Percentiles rank a stretch among this genome's conserved stretches.
Conservation (phyloP, 2,113 vertebrate species). For the Vimba vimba region DNA sequence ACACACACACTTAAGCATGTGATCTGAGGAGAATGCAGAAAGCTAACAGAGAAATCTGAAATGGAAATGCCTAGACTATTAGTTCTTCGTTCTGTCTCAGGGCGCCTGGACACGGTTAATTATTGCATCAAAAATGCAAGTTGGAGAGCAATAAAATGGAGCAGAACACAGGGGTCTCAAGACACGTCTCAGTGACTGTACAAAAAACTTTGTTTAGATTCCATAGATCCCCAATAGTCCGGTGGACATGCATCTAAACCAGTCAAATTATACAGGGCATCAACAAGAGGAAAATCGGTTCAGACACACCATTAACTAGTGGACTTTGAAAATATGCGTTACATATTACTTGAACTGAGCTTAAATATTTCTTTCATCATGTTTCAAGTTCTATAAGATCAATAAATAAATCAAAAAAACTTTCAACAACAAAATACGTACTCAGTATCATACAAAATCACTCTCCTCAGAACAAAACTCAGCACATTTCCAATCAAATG, state of each 20-base stretch:
- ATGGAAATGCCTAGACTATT: neutral
- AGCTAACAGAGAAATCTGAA: neutral
- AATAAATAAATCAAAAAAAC: neutral
- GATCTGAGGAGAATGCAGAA: neutral
- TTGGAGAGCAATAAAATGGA: neutral
- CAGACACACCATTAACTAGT: neutral
- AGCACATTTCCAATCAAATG: slow-evolving; percentile 16
- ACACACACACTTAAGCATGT: neutral
- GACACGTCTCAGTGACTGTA: no score
- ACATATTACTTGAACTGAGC: neutral
- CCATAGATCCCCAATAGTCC: no score
- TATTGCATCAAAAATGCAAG: slow-evolving; percentile 10
- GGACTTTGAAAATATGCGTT: neutral
- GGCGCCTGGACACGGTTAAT: no score
- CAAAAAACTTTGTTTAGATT: neutral
- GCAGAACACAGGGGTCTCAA: neutral
- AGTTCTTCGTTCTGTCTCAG: neutral
- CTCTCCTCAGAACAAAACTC: neutral
- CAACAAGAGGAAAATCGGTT: neutral
- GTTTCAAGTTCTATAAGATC: neutral
- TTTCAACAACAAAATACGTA: neutral
- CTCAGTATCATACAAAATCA: neutral
- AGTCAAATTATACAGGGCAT: neutral
- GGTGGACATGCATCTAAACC: neutral
- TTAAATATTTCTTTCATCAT: neutral